Base-by-base conservation (phyloP, 1,140 invertebrate genomes). In the Amyelois transitella region DNA sequence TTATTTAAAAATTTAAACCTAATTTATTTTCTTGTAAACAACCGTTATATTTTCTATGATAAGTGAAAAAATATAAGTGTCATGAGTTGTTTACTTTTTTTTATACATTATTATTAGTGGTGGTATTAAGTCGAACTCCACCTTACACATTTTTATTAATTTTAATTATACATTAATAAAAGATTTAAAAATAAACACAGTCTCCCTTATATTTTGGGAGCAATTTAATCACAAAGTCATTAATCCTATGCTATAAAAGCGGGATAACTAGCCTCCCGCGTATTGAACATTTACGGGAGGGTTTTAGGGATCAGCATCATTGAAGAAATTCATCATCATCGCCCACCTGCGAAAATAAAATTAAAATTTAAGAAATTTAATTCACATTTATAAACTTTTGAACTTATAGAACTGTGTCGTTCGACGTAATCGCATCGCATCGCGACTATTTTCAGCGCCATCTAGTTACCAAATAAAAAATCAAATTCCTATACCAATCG, bases 251-350 rank as follows among this genome's bases (percentile, higher is more conserved):
- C n/a, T n/a, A n/a, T n/a, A n/a, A n/a, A n/a, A n/a, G n/a, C n/a
- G n/a, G n/a, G n/a, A n/a, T n/a, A n/a, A n/a, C n/a, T n/a, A n/a
- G n/a, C n/a, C n/a, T n/a, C n/a, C n/a, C n/a, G n/a, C n/a, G n/a
- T n/a, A n/a, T n/a, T n/a, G n/a, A n/a, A n/a, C n/a, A n/a, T n/a
- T n/a, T n/a, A n/a, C n/a, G n/a, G n/a, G n/a, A n/a, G n/a, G 32
- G 32, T 21, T 20, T 10, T 4, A 12, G 21, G n/a, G 2, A 49
- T 28, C 50, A 43, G 2, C 55, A 68, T 83, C 72, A 89, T 60
- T 82, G 77, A 58, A 88, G 75, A 64, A 89, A 88, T 58, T 96
- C 93, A 72, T 95, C 93, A 76, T 96, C 94, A 71, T 94, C 94
- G 69, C 93, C 95, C 21, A 96, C 91, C 84, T 87, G 74, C 25